Base-by-base conservation (phyloP, 2,888 invertebrate genomes). In the Scaptomyza flava region DNA sequence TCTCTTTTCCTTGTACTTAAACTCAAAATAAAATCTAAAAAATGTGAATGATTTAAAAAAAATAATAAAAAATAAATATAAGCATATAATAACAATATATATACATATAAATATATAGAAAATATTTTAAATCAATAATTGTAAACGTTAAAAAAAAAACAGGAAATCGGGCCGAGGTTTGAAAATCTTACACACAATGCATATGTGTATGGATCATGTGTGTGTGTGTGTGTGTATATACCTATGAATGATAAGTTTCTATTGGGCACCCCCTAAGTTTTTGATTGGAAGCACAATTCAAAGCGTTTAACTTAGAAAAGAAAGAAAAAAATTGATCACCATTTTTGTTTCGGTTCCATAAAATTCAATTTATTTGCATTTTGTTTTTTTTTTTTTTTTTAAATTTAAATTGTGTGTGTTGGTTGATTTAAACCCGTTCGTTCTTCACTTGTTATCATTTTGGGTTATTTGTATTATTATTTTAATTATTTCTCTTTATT, bases 211-310 rank as follows among this genome's bases (percentile, higher is more conserved):
- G 5, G 56, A 38, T 33, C 46, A 14, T 62, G 36, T 59, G 11
- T 59, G 42, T 79, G 54, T 64, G 45, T 65, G 33, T 64, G 9
- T 79, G 59, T 61, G 30, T 23, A 34, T 51, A 57, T 75, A 56
- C 53, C 27, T 78, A 48, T 62, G 60, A 45, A 50, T 68, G 41
- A 65, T 61, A 73, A 57, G 46, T 61, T 68, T 52, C 69, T 61
- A 48, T 77, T 73, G 82, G 81, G 66, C 87, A 76, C 79, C 79
- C 90, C 84, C 77, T 68, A 74, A 77, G 59, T 72, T 41, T 68
- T 91, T 89, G 91, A 68, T 91, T 89, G 91, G 91, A 90, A 91
- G 91, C 91, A 91, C 91, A 91, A 91, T 89, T 90, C 89, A 82
- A 81, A 73, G 71, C 74, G 62, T 65, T 57, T 63, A 84, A 70